phyloP scores from a whole-genome alignment of 2,113 vertebrate species.

The Gopherus flavomarginatus region DNA sequence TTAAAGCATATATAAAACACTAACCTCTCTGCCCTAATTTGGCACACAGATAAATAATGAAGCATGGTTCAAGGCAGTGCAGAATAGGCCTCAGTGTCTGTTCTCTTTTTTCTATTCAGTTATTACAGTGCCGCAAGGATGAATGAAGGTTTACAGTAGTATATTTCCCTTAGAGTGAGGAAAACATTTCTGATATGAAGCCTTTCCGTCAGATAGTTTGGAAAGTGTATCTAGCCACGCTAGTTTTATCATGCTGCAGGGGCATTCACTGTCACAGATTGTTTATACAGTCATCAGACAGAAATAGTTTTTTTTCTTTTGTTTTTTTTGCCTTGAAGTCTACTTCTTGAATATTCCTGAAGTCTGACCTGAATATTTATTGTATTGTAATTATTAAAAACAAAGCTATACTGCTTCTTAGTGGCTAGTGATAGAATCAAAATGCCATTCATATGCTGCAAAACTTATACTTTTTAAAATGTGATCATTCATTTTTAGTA shows the following conservation, averaged over 20 bases:
- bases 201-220: background rate
- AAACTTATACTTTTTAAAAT: background rate
- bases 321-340: background rate
- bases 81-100: background rate
- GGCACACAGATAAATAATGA: background rate
- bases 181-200: background rate
- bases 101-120: background rate
- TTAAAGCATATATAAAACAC: background rate
- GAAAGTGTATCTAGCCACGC: background rate
- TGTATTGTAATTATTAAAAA: background rate
- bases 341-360: conserved; percentile 14
- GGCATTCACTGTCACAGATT: background rate
- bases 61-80: background rate
- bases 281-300: background rate
- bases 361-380: background rate
- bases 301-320: background rate
- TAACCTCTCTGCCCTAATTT: background rate
- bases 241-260: background rate
- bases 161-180: background rate
- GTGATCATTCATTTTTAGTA: accelerated
- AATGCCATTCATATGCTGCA: background rate
- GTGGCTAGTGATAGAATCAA: conserved; percentile 12
- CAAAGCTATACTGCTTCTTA: conserved; percentile 48
- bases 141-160: background rate
- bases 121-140: accelerated